Evolutionary conservation across 2,113 vertebrate genomes (phyloP), one percentile per base, ranked within the genome.

Genomic region (Xiphorhynchus elegans): DNA sequence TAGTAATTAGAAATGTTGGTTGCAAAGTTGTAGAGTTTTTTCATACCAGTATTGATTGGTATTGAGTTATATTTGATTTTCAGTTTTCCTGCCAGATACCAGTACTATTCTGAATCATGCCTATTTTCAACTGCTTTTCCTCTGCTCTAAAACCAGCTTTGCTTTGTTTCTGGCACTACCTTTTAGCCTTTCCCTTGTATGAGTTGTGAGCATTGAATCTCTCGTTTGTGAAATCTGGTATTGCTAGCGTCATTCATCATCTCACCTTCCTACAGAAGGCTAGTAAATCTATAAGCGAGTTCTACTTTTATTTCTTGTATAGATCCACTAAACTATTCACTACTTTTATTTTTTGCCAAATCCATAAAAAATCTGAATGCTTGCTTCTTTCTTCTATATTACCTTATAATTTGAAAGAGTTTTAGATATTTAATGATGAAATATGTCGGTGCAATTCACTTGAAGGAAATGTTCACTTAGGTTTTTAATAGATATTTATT

Each of bases 51-150:
- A 56, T 62, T 26, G 4, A 21, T 60, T 1, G 4, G 9, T 31
- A 39, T 31, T 40, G 25, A 64, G 64, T 62, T 47, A 26, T 26
- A 37, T 81, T 53, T 80, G 18, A 13, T 87, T 70, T 90, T 62
- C 40, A 3, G 1, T 44, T 94, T 87, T 60, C 10, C 21, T 64
- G 39, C 7, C 20, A 68, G 31, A 12, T 73, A 64, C 25, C 17
- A 37, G 56, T 39, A 7, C 8, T 56, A 3, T 25, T 46, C 10
- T 1, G 3, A 59, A 25, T 52, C 7, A 11, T 1, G 1, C 55
- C 80, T 46, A n/a, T 87, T 90, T 92, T 78, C 35, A 63, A 2
- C 19, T 44, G 6, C 0, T 35, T 75, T 67, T 21, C 1, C 7
- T 23, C 23, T 68, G 10, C 63, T 84, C 28, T 89, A 53, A 75